Evolutionary conservation across 2,797 vertebrate genomes (phyloP).

Genomic region (Emydoidea blandingii): DNA sequence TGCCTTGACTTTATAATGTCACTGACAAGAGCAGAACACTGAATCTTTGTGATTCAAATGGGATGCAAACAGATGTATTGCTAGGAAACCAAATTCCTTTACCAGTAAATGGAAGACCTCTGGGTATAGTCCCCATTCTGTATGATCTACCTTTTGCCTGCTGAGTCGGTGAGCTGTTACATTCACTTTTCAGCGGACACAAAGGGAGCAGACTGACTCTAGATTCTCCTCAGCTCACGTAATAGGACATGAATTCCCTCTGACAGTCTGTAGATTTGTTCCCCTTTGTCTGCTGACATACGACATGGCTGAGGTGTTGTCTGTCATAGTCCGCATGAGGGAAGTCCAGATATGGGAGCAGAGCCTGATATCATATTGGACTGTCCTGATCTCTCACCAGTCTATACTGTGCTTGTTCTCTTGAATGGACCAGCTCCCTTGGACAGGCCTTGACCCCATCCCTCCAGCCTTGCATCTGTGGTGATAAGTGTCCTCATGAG

Average conservation of each 20-base stretch:
- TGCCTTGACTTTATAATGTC: not conserved
- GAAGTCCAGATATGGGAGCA: not conserved
- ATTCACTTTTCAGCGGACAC: not conserved
- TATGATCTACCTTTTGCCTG: not conserved
- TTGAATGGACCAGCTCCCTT: not conserved
- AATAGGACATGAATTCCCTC: not conserved
- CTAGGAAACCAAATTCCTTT: not conserved
- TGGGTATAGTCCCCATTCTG: not conserved
- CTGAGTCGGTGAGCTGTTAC: not conserved
- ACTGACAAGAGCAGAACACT: not conserved
- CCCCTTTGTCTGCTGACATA: not conserved
- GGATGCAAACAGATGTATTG: not conserved
- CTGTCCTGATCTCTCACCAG: not conserved
- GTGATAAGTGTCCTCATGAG: not conserved
- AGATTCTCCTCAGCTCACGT: not conserved
- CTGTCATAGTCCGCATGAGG: not conserved
- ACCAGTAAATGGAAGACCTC: not conserved
- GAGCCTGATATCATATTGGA: not conserved
- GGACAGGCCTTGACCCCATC: not conserved
- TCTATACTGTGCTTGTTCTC: not conserved
- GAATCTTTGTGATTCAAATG: not conserved
- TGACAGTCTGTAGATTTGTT: not conserved
- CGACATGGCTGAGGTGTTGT: not conserved
- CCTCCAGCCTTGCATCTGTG: not conserved
- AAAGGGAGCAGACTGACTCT: not conserved